phyloP scores from a whole-genome alignment of 2,113 vertebrate species.

The Corythaeola cristata region DNA sequence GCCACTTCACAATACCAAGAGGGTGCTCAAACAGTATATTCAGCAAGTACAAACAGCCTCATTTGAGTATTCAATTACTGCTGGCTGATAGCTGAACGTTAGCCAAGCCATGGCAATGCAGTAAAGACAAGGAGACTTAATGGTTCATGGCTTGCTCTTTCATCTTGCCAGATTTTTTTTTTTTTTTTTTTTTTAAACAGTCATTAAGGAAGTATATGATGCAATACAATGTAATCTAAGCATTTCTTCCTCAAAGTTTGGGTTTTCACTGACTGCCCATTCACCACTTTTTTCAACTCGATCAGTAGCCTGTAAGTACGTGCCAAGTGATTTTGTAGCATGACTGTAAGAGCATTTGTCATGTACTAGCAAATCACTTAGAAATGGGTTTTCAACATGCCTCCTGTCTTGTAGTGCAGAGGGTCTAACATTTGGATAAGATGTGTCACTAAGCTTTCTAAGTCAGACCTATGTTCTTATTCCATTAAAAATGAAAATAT shows the following conservation, averaged over 20 bases:
- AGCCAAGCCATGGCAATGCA: not conserved
- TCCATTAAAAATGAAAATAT: not conserved
- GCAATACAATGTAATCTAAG: not conserved
- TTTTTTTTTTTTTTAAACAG: not conserved
- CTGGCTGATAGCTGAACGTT: not conserved
- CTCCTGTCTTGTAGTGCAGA: not conserved
- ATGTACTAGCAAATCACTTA: not conserved
- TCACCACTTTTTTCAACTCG: not conserved
- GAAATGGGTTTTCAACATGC: not conserved
- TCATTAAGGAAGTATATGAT: not conserved
- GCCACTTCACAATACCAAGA: not conserved
- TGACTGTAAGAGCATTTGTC: not conserved
- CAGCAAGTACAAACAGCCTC: not conserved
- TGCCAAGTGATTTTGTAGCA: not conserved
- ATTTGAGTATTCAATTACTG: not conserved
- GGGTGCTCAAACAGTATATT: not conserved
- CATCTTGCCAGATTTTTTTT: not conserved
- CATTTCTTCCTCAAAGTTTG: not conserved
- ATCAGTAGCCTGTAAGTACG: not conserved
- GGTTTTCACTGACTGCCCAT: fast-evolving
- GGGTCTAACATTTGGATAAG: not conserved
- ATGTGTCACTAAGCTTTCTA: not conserved
- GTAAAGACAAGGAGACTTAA: not conserved
- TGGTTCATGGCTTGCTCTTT: not conserved
- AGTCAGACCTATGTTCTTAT: not conserved